Conservation (phyloP, 2,113 vertebrate genomes). For the Neomonachus schauinslandi region DNA sequence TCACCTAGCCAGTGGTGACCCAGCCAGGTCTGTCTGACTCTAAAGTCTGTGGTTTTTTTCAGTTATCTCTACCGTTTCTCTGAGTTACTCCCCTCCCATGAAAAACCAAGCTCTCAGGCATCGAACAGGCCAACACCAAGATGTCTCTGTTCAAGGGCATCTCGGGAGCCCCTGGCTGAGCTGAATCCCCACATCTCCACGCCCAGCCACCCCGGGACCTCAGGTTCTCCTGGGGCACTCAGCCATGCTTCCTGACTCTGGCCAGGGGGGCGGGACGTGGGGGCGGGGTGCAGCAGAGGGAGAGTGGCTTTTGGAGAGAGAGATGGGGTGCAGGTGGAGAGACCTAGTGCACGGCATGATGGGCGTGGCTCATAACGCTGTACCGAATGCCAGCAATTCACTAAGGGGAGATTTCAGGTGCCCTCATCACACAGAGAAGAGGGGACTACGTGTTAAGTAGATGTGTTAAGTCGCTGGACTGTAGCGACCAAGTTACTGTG, state of each 20-base stretch:
- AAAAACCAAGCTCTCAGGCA: neutral
- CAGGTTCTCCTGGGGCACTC: neutral
- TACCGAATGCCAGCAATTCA: rapidly evolving
- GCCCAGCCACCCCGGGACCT: neutral
- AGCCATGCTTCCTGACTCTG: rapidly evolving
- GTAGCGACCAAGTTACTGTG: neutral
- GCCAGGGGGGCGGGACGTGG: rapidly evolving
- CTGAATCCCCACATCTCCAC: neutral
- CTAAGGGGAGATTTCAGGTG: neutral
- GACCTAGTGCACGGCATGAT: rapidly evolving
- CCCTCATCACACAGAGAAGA: neutral
- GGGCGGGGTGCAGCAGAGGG: neutral
- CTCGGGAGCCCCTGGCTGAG: neutral
- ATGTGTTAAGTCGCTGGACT: no score
- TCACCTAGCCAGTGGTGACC: neutral
- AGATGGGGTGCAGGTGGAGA: neutral
- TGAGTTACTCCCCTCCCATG: rapidly evolving
- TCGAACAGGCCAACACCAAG: rapidly evolving
- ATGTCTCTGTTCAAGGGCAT: no score
- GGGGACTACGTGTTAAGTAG: no score
- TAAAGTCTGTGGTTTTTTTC: neutral
- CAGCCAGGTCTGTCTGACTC: neutral
- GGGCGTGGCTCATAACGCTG: rapidly evolving
- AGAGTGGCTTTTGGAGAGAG: neutral
- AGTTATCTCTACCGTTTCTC: neutral